phyloP scores from a whole-genome alignment of 2,888 invertebrate species.

The Orthosia cruda region DNA sequence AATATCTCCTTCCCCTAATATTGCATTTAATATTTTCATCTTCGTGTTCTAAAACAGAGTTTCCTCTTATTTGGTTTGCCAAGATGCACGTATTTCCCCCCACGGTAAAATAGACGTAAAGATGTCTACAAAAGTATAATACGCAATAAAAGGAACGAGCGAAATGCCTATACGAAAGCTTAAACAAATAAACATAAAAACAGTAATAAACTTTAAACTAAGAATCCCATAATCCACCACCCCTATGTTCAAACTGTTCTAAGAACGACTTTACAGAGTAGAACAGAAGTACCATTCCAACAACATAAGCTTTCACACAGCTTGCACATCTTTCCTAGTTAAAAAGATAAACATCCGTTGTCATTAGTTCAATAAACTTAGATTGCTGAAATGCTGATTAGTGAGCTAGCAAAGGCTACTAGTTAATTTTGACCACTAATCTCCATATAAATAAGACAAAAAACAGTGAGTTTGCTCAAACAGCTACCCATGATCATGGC shows the following conservation, averaged over 20 bases:
- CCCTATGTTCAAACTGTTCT: constrained; percentile 42
- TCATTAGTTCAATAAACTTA: no score
- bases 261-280: not conserved
- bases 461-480: no score
- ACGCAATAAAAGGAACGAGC: constrained; percentile 54
- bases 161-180: constrained; percentile 56
- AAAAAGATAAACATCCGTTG: no score
- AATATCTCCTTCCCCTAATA: not conserved
- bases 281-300: constrained; percentile 38
- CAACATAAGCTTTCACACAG: no score
- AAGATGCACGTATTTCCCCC: constrained; percentile 31
- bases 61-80: not conserved
- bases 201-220: constrained; percentile 65
- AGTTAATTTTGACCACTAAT: no score
- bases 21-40: not conserved
- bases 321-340: no score
- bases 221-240: constrained; percentile 63
- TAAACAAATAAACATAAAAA: constrained; percentile 66
- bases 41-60: not conserved
- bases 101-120: constrained; percentile 45
- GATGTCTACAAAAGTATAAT: constrained; percentile 55
- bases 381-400: no score
- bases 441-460: no score
- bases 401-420: no score
- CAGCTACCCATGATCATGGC: no score